Evolutionary conservation across 2,888 invertebrate genomes (phyloP), one percentile per base, ranked within the genome.

Genomic region (Yponomeuta malinellus): DNA sequence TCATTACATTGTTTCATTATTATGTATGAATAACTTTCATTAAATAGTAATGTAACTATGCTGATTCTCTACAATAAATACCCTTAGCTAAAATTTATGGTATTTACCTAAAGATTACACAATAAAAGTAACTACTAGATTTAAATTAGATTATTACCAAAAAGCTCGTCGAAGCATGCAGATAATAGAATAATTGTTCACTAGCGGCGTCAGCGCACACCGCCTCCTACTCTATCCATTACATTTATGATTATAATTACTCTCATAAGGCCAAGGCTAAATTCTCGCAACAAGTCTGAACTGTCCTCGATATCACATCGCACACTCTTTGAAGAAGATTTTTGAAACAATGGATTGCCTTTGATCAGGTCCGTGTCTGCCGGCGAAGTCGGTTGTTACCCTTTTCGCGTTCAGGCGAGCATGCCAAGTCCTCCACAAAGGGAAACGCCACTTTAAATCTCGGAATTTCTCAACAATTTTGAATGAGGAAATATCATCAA

Each of bases 91-190:
- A 75, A 23, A 84, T 85, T 83, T 85, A 87, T 81, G 81, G 78
- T 90, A 85, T 64, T 88, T 79, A 83, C 83, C 92, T 92, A 92
- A 89, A 75, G 90, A 89, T 91, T 92, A 91, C 85, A 90, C 87
- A 89, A 85, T 90, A 81, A 90, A 89, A 87, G 86, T 91, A 89
- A 87, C 90, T 91, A 89, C 89, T 88, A 88, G 85, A 82, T 87
- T 85, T 88, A 89, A 90, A 90, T 89, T 89, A 92, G 88, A 89
- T 90, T 91, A 92, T 90, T 90, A 89, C 91, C 90, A 88, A 90
- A 91, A 93, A 93, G 92, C 92, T 92, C 92, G 90, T 92, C 91
- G 83, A 92, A 93, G 92, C 92, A 92, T 92, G 92, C 92, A 89
- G 86, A 90, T 90, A 91, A 89, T 84, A 86, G 84, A 90, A 85